A percentile compares a stretch with the other conserved stretches of the same genome.
phyloP scores from a whole-genome alignment of 1,140 invertebrate genomes.

The Charaxes varanes region DNA sequence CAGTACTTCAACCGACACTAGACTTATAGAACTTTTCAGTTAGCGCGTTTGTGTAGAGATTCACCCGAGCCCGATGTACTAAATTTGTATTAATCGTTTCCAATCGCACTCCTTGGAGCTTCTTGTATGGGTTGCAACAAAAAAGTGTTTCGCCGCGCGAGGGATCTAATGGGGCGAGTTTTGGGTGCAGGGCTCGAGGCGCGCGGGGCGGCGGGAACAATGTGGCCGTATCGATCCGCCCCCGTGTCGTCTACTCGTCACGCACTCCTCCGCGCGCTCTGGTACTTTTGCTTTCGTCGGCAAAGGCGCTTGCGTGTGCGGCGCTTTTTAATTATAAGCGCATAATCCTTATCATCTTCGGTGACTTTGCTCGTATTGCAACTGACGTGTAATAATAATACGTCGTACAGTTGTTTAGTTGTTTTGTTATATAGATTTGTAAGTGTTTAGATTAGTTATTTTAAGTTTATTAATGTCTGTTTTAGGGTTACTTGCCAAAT shows the following conservation, averaged over 20 bases:
- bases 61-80: too few species aligned
- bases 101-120: constrained; percentile 26
- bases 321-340: background rate
- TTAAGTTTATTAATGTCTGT: too few species aligned
- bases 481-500: too few species aligned
- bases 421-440: too few species aligned
- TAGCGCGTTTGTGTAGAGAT: too few species aligned
- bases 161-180: constrained; percentile 58
- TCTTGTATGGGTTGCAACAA: constrained; percentile 47
- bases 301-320: constrained; percentile 11
- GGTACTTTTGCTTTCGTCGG: constrained; percentile 58
- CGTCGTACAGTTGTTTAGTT: too few species aligned
- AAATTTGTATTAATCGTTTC: constrained; percentile 18
- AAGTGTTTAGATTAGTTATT: too few species aligned
- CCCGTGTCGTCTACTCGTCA: constrained; percentile 46
- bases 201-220: constrained; percentile 48
- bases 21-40: too few species aligned
- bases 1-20: too few species aligned
- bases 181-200: constrained; percentile 24
- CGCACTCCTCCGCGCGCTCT: constrained; percentile 40
- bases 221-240: constrained; percentile 68
- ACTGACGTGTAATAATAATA: too few species aligned
- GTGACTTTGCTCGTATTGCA: too few species aligned
- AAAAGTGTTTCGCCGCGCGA: constrained; percentile 54
- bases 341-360: too few species aligned